Conservation (phyloP, 2,888 invertebrate species). For the Antheraea yamamai region DNA sequence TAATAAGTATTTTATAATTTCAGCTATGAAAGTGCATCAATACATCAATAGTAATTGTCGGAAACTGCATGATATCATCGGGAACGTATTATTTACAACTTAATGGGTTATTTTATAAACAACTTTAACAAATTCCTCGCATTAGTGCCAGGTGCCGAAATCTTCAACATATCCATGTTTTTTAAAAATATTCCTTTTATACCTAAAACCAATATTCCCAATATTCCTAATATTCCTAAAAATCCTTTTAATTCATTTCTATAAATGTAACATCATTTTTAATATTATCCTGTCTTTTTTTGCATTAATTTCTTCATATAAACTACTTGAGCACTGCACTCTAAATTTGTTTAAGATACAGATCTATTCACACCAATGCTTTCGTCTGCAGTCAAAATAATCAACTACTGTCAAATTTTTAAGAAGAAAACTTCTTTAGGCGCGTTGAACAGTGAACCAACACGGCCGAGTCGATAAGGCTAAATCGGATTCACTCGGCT, state of each 20-base stretch:
- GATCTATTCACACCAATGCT: no score
- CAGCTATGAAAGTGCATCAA: slow-evolving; percentile 10
- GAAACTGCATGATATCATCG: neutral
- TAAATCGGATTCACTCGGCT: no score
- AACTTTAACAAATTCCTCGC: slow-evolving; percentile 6
- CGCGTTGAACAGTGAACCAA: neutral
- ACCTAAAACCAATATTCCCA: no score
- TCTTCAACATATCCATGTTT: neutral
- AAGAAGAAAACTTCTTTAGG: neutral
- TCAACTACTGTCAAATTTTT: neutral
- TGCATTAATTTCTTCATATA: no score
- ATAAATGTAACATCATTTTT: no score
- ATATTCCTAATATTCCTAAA: no score
- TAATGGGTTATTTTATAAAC: neutral
- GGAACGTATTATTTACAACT: neutral
- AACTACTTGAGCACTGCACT: no score
- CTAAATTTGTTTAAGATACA: no score
- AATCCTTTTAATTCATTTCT: no score
- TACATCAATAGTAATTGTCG: slow-evolving; percentile 7
- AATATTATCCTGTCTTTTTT: no score
- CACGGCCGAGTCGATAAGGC: no score
- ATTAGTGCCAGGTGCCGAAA: neutral
- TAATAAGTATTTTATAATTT: neutral
- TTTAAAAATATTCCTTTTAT: neutral
- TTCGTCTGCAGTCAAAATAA: no score